These are phyloP conservation scores for Callitettix versicolor DNA, from an alignment of 1,140 invertebrate genomes.

Conservation along the genomic window DNA sequence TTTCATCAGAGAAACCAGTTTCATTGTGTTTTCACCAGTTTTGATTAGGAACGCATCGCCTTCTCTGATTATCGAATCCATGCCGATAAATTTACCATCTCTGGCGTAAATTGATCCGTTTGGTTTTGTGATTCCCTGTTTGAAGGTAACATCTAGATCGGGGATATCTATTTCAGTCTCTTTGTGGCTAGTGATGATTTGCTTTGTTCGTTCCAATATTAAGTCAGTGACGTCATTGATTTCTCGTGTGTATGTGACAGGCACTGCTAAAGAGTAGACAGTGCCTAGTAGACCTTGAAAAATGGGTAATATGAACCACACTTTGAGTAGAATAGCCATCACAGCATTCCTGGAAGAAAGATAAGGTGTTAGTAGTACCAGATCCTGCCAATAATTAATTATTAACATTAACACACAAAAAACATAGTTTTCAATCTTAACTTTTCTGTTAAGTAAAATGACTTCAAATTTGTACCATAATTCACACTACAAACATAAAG, in stretches of 20 bases:
- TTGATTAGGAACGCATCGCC: slow-evolving; percentile 1
- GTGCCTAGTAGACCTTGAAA: too few species aligned
- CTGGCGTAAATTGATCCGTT: background rate
- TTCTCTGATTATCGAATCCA: background rate
- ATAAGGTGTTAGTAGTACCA: too few species aligned
- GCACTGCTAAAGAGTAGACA: background rate
- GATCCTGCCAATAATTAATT: too few species aligned
- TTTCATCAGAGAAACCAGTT: slow-evolving; percentile 1
- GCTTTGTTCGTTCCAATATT: background rate
- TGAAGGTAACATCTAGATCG: slow-evolving; percentile 5
- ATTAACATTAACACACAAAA: too few species aligned
- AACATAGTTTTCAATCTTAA: too few species aligned
- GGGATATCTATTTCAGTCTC: background rate
- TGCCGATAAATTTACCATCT: background rate
- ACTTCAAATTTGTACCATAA: too few species aligned
- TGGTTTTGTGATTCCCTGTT: background rate
- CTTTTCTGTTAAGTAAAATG: too few species aligned
- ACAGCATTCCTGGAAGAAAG: too few species aligned
- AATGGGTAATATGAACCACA: too few species aligned
- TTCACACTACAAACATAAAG: too few species aligned
- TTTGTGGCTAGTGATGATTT: background rate
- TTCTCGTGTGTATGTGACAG: background rate
- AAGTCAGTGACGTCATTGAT: slow-evolving; percentile 4
- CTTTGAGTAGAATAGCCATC: too few species aligned
- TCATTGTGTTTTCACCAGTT: background rate